phyloP scores from a whole-genome alignment of 2,797 vertebrate genomes.

The Pseudomugil gertrudae region DNA sequence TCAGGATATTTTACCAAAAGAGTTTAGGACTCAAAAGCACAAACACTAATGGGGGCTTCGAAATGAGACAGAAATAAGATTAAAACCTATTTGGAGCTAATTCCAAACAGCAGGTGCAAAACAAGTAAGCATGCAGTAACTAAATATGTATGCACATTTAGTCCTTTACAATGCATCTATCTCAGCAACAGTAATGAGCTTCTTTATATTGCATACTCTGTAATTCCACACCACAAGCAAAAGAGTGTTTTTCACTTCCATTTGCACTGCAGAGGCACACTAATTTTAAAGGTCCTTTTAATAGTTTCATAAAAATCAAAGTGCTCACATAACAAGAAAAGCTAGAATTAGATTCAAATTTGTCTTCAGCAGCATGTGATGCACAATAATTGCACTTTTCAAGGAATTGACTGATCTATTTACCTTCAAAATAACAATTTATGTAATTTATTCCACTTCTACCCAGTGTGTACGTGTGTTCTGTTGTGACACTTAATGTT shows the following conservation, averaged over 20 bases:
- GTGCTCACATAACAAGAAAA: neutral
- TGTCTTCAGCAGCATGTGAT: neutral
- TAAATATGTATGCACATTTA: too few species aligned
- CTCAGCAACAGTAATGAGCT: slow-evolving; percentile 2
- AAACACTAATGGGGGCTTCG: slow-evolving; percentile 2
- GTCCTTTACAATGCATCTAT: slow-evolving; percentile 1
- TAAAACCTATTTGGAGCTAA: neutral
- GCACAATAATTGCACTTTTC: slow-evolving; percentile 1
- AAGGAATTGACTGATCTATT: slow-evolving; percentile 3
- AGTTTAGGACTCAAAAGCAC: neutral
- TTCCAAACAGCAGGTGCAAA: neutral
- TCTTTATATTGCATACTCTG: neutral
- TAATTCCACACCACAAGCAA: too few species aligned
- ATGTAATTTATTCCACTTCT: neutral
- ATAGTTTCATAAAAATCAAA: neutral
- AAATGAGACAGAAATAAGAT: slow-evolving; percentile 8
- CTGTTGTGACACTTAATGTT: neutral
- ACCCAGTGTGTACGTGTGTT: neutral
- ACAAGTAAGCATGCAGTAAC: neutral
- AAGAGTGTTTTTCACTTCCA: neutral
- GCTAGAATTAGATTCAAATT: neutral
- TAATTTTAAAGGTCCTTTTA: neutral
- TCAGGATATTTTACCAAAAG: slow-evolving; percentile 4
- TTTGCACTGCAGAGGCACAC: neutral
- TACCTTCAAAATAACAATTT: neutral